Evolutionary conservation across 2,888 invertebrate species (phyloP), one percentile per base, ranked within the genome.

Genomic region (Strigamia crassipes): DNA sequence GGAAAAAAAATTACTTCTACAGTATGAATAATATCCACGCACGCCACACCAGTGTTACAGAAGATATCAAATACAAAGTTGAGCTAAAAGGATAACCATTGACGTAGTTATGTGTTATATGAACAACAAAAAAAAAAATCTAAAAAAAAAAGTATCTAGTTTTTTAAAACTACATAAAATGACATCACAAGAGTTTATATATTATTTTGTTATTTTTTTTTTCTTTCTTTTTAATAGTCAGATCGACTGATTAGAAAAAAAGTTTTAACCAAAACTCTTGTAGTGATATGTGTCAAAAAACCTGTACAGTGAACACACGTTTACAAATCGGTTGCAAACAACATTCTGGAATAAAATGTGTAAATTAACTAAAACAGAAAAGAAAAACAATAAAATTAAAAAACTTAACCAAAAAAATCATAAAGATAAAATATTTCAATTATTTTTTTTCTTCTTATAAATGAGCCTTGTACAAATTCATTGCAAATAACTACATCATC

Each of bases 321-420:
- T 81, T 81, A 81, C 81, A 81, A 73, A 61, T 61, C 66, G 73
- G 34, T n/a, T 81, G 61, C 61, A 18, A 61, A 81, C 81, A 81
- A 81, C 81, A 81, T 18, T 81, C 38, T 81, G 81, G 81, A 81
- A 81, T 81, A 81, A 81, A 81, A 61, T 61, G 10, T n/a, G n/a
- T n/a, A 61, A 61, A 61, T 21, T 21, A 61, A 61, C 23, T 61
- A 18, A 21, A 61, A 61, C 6, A 81, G 3, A 81, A 56, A 18
- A 27, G 21, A 23, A 81, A 31, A 73, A 81, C n/a, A 61, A 61
- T 9, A 61, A 18, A 21, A 61, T 18, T 3, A 78, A 38, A n/a
- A 78, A n/a, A 78, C n/a, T n/a, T n/a, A n/a, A n/a, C n/a, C n/a
- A 27, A 8, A 23, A 51, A 51, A n/a, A n/a, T 51, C 3, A 51